Percentiles rank a stretch among this genome's conserved stretches.
Evolutionary conservation across 2,888 invertebrate genomes (phyloP).

Genomic region (Leptothorax acervorum): DNA sequence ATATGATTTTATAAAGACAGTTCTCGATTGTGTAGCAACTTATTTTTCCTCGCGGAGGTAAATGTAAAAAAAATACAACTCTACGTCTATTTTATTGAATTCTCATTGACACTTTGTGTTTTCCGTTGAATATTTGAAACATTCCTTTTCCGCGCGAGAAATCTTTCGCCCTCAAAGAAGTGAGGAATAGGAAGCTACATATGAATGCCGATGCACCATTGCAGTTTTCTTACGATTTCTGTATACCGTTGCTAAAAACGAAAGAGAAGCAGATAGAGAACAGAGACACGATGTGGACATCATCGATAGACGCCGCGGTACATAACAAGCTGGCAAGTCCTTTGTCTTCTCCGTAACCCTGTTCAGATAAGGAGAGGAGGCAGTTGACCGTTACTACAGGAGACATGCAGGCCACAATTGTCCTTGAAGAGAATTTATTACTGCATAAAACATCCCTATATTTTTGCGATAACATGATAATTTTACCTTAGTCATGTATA

Average conservation of each 20-base stretch:
- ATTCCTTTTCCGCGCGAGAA: neutral
- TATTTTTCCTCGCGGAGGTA: neutral
- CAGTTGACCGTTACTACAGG: conserved; percentile 82
- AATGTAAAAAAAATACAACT: neutral
- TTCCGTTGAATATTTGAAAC: neutral
- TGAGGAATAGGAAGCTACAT: neutral
- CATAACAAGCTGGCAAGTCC: conserved; percentile 92
- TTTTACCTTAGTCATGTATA: too few species aligned
- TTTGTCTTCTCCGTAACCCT: conserved; percentile 89
- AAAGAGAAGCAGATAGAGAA: conserved; percentile 90
- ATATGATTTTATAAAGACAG: neutral
- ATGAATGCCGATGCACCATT: neutral
- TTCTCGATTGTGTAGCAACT: neutral
- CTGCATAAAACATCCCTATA: neutral
- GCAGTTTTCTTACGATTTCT: conserved; percentile 25
- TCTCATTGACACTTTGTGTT: neutral
- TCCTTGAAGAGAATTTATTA: conserved; percentile 66
- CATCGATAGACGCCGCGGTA: conserved; percentile 91
- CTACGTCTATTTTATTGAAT: neutral
- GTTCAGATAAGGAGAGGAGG: conserved; percentile 84
- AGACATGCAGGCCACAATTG: conserved; percentile 82
- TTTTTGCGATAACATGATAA: neutral
- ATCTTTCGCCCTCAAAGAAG: neutral
- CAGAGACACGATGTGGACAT: conserved; percentile 91
- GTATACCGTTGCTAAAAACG: conserved; percentile 88